Conservation (phyloP, 1,140 invertebrate species). For the Babylonia areolata region DNA sequence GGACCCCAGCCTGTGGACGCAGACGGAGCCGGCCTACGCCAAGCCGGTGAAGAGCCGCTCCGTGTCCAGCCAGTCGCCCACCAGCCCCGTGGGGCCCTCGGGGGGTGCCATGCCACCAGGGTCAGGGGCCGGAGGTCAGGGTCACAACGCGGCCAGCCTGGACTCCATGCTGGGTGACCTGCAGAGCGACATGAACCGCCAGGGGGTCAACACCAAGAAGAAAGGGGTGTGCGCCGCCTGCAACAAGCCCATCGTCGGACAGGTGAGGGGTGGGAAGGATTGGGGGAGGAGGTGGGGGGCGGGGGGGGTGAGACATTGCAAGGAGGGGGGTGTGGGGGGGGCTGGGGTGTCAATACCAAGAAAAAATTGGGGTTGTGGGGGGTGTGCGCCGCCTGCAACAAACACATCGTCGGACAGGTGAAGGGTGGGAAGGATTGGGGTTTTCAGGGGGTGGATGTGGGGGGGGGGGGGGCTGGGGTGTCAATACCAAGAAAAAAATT, state of each 20-base stretch:
- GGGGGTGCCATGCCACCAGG: slow-evolving; percentile 34
- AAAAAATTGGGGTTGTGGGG: too few relatives aligned
- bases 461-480: slow-evolving; percentile 70
- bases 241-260: slow-evolving; percentile 98
- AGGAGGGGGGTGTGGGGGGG: neutral
- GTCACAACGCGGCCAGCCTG: slow-evolving; percentile 80
- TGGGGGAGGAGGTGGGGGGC: neutral
- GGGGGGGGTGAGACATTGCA: too few relatives aligned
- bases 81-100: slow-evolving; percentile 31
- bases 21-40: slow-evolving; percentile 82
- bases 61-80: slow-evolving; percentile 34
- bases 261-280: slow-evolving; percentile 79
- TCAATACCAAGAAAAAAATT: slow-evolving; percentile 96
- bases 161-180: slow-evolving; percentile 96
- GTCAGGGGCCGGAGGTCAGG: too few relatives aligned
- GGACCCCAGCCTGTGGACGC: slow-evolving; percentile 5
- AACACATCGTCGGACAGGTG: too few relatives aligned
- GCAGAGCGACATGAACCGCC: slow-evolving; percentile 84
- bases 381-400: neutral
- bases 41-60: slow-evolving; percentile 68
- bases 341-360: neutral
- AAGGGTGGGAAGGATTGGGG: too few relatives aligned
- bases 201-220: slow-evolving; percentile 97
- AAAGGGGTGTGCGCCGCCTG: slow-evolving; percentile 99
- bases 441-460: too few relatives aligned